A percentile compares a stretch with the other conserved stretches of the same genome.
Evolutionary conservation across 2,888 invertebrate genomes (phyloP).

Genomic region (Pedicia rivosa): DNA sequence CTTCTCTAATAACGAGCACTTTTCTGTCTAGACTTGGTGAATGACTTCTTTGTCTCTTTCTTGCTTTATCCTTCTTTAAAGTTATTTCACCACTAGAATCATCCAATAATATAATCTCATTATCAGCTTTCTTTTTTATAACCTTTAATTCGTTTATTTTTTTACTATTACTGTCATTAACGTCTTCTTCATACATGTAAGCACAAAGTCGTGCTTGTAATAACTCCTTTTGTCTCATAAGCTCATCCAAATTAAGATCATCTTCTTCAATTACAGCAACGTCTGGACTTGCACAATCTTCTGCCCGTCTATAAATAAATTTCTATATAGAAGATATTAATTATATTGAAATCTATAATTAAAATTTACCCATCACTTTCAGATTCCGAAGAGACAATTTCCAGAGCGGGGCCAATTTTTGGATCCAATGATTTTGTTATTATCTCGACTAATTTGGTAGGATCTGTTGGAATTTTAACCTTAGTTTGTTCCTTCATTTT

Average conservation of each 20-base stretch:
- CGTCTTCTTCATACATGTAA: conserved; percentile 51
- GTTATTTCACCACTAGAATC: conserved; percentile 44
- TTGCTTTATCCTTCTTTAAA: conserved; percentile 23
- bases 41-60: conserved; percentile 21
- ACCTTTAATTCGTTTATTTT: conserved; percentile 7
- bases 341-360: conserved; percentile 8
- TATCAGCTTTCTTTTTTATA: conserved; percentile 17
- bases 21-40: conserved; percentile 23
- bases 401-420: conserved; percentile 32
- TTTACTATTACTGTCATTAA: conserved; percentile 40
- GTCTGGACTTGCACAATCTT: conserved; percentile 54
- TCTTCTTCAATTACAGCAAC: conserved; percentile 68
- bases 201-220: conserved; percentile 65
- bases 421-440: conserved; percentile 32
- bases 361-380: conserved; percentile 37
- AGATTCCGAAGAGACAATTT: conserved; percentile 51
- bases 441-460: conserved; percentile 33
- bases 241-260: conserved; percentile 71
- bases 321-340: neutral
- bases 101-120: conserved; percentile 43
- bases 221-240: conserved; percentile 77
- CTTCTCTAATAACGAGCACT: conserved; percentile 10
- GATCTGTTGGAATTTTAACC: conserved; percentile 29
- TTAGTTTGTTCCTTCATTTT: conserved; percentile 18
- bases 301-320: too few relatives aligned